Evolutionary conservation across 2,113 vertebrate genomes (phyloP), one percentile per base, ranked within the genome.

Genomic region (Lepus timidus): DNA sequence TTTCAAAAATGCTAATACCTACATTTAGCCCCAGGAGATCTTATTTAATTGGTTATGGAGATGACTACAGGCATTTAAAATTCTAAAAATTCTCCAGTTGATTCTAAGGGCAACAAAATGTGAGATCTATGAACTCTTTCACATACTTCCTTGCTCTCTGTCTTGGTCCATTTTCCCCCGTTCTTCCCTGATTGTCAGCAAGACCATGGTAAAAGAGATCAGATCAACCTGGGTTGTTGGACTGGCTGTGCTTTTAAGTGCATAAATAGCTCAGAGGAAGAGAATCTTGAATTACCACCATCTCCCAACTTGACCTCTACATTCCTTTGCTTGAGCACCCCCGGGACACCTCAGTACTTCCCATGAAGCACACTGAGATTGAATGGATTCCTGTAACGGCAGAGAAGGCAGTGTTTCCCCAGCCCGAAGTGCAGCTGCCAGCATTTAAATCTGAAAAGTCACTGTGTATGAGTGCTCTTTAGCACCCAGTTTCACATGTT

Each of bases 401-500:
- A 11, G 22, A 64, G 27, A 6, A 14, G 75, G 31, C 25, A 14
- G 9, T 0, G 4, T 75, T 55, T 75, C 36, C 22, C 51, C 1
- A 6, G 20, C 13, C 1, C 58, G 20, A 6, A 44, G 33, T 4
- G 20, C 39, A 85, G 80, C 14, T 73, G 58, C 29, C 20, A 19
- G 14, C 1, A 8, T 44, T 68, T 33, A 51, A 58, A n/a, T 27
- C 23, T 8, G 78, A 52, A 9, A 31, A 44, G 44, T 16, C 51
- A 9, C 8, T 2, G 0, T 85, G 36, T 73, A 39, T 61, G 22
- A 25, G 6, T 1, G 6, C 12, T 51, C 13, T 58, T 73, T 49
- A 52, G 39, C 92, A 95, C 95, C 71, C 19, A 74, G 23, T 87
- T 70, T 95, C 93, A 97, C 73, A 74, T 81, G 67, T 96, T 49